A percentile compares a stretch with the other conserved stretches of the same genome.
Conservation (phyloP, 2,888 invertebrate genomes). For the Cosmia trapezina region DNA sequence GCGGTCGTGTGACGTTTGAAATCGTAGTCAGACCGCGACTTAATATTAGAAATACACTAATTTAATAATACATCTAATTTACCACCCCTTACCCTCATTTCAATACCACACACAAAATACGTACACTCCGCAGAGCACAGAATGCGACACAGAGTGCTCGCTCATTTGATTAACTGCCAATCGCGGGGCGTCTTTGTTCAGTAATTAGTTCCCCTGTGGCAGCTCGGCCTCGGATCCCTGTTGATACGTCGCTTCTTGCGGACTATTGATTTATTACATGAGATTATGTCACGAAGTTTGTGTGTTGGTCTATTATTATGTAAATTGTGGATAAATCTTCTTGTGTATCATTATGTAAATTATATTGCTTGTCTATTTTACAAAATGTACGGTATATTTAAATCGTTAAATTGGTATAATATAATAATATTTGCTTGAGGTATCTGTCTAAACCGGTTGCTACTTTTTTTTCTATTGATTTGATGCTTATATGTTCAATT, state of each 20-base stretch:
- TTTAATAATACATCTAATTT: constrained; percentile 2
- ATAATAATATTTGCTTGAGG: no score
- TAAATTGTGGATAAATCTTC: constrained; percentile 24
- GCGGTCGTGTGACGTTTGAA: no score
- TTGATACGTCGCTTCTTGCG: constrained; percentile 36
- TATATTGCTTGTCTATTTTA: constrained; percentile 1
- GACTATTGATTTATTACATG: constrained; percentile 47
- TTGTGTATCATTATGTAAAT: constrained; percentile 12
- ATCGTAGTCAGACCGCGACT: no score
- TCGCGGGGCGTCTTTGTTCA: constrained; percentile 42
- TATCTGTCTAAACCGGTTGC: no score
- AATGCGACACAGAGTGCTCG: constrained; percentile 28
- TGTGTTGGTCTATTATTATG: constrained; percentile 21
- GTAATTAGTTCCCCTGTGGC: constrained; percentile 54
- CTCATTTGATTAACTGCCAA: constrained; percentile 55
- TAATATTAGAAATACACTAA: no score
- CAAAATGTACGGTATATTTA: no score
- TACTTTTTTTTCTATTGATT: no score
- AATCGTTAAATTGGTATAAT: no score
- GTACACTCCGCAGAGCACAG: constrained; percentile 28
- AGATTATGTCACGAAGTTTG: constrained; percentile 23
- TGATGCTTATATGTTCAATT: no score
- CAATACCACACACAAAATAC: constrained; percentile 11
- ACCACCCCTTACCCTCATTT: constrained; percentile 10
- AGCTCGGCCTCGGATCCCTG: constrained; percentile 13